These are phyloP conservation scores for Pseudomyrmex flavicornis DNA, from an alignment of 1,140 invertebrate species.

Conservation along the genomic window DNA sequence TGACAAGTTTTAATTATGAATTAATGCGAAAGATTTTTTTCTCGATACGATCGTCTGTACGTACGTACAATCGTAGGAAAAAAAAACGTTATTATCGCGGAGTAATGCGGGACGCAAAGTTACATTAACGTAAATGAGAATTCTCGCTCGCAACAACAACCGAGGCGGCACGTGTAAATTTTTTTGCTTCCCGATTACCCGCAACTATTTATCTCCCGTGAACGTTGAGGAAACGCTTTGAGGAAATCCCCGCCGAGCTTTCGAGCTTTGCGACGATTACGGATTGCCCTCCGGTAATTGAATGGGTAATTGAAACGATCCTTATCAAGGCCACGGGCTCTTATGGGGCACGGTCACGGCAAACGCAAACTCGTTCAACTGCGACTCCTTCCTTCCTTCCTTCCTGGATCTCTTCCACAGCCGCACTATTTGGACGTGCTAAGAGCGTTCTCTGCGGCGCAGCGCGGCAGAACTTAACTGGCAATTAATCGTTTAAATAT, in stretches of 20 bases:
- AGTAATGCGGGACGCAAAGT: background rate
- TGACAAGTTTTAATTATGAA: too few relatives aligned
- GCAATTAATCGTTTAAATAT: constrained; percentile 72
- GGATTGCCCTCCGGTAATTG: constrained; percentile 77
- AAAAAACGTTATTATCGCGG: constrained; percentile 19
- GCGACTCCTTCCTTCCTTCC: constrained; percentile 40
- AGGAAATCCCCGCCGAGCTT: constrained; percentile 69
- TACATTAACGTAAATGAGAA: constrained; percentile 35
- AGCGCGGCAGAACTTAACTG: constrained; percentile 14
- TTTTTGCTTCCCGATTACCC: constrained; percentile 36
- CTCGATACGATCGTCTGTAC: too few relatives aligned
- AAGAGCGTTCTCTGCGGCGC: constrained; percentile 38
- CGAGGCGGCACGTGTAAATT: constrained; percentile 39
- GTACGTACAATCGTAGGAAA: background rate
- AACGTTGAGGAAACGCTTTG: constrained; percentile 29
- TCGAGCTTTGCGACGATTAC: constrained; percentile 72
- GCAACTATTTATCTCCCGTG: constrained; percentile 44
- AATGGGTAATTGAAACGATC: constrained; percentile 81
- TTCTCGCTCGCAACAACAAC: constrained; percentile 14
- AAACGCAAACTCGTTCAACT: constrained; percentile 74
- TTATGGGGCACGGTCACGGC: constrained; percentile 79
- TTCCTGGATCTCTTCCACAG: constrained; percentile 43
- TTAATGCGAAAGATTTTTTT: too few relatives aligned
- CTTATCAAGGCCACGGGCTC: constrained; percentile 76
- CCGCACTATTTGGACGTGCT: constrained; percentile 38